A percentile compares a stretch with the other conserved stretches of the same genome.
Evolutionary conservation across 2,888 invertebrate species (phyloP).

Genomic region (Apotomis betuletana): DNA sequence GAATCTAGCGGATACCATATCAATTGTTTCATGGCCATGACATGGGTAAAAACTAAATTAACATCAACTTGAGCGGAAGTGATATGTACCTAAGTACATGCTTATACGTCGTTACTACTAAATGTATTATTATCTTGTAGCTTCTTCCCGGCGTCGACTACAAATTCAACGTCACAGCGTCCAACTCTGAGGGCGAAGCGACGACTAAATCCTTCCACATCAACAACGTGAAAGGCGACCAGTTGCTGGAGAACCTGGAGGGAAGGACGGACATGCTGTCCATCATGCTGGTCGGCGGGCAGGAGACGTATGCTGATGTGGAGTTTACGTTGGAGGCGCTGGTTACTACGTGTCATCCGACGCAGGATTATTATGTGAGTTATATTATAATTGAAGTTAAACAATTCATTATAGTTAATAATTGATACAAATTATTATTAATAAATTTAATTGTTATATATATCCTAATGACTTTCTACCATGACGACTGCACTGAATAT

Average conservation of each 20-base stretch:
- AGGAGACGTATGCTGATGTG: slow-evolving; percentile 57
- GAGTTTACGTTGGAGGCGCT: slow-evolving; percentile 59
- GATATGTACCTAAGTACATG: neutral
- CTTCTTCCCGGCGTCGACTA: slow-evolving; percentile 62
- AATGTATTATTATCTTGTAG: slow-evolving; percentile 49
- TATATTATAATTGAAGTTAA: neutral
- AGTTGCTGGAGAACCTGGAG: slow-evolving; percentile 55
- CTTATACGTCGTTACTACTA: neutral
- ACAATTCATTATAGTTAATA: too few species aligned
- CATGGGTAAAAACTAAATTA: too few species aligned
- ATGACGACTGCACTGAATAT: too few species aligned
- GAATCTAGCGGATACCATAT: too few species aligned
- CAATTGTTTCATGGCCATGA: too few species aligned
- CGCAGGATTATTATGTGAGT: slow-evolving; percentile 68
- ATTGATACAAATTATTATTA: too few species aligned
- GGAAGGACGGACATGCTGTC: slow-evolving; percentile 61
- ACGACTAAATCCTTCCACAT: slow-evolving; percentile 58
- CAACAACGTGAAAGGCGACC: slow-evolving; percentile 59
- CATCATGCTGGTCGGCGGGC: slow-evolving; percentile 60
- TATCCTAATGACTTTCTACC: too few species aligned
- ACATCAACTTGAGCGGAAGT: too few species aligned
- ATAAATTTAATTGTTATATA: too few species aligned
- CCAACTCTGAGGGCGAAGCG: slow-evolving; percentile 41
- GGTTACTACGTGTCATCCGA: slow-evolving; percentile 62
- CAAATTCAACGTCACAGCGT: slow-evolving; percentile 60